Conservation (phyloP, 2,797 vertebrate genomes). For the Lithobates sylvaticus region DNA sequence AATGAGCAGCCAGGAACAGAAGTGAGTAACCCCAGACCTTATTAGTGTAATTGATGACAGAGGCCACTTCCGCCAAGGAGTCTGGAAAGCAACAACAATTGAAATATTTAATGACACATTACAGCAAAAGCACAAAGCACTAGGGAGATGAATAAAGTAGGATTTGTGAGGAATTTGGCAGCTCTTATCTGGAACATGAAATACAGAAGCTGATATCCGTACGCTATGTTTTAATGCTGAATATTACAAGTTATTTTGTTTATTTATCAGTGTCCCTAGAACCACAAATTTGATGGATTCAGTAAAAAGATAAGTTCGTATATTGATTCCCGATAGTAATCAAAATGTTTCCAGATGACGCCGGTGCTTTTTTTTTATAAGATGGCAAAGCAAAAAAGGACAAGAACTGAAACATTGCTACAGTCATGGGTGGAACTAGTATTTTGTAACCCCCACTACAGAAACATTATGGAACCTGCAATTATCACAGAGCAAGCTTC, state of each 20-base stretch:
- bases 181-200: slow-evolving; percentile 51
- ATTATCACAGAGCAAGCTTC: no score
- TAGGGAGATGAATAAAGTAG: slow-evolving; percentile 54
- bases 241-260: slow-evolving; percentile 32
- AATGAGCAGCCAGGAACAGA: slow-evolving; percentile 61
- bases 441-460: no score
- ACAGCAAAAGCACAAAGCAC: slow-evolving; percentile 55
- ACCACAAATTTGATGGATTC: not conserved
- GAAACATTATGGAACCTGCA: no score
- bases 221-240: slow-evolving; percentile 25
- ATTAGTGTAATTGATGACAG: slow-evolving; percentile 62
- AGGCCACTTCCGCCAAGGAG: slow-evolving; percentile 53
- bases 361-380: not conserved
- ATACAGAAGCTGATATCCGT: slow-evolving; percentile 40
- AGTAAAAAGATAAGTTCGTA: not conserved
- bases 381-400: not conserved
- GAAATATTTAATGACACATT: slow-evolving; percentile 64
- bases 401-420: no score
- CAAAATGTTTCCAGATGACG: not conserved
- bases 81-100: slow-evolving; percentile 63
- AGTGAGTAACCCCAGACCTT: slow-evolving; percentile 67
- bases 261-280: not conserved
- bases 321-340: not conserved
- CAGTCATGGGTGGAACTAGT: not conserved
- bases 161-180: slow-evolving; percentile 57